Evolutionary conservation across 2,888 invertebrate species (phyloP), one percentile per base, ranked within the genome.

Genomic region (Lasioglossum leucozonium): DNA sequence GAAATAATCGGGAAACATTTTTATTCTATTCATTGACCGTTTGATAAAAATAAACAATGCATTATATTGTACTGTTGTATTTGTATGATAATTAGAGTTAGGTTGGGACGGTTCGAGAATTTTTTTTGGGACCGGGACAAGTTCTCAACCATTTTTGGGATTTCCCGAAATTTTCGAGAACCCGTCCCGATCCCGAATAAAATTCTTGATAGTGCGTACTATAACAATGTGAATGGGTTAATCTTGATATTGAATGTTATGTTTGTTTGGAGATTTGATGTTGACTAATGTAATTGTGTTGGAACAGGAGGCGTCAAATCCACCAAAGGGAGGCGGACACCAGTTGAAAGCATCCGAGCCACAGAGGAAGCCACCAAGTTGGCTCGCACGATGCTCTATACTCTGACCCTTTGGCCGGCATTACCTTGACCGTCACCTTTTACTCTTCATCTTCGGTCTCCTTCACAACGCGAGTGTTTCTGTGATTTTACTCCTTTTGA

Each of bases 331-430:
- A 87, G 97, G 98, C 90, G 96, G 96, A 77, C 97, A 97, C 95
- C 97, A 98, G 95, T 95, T 98, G 93, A 97, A 97, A 95, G 96
- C 97, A 88, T 96, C 96, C 93, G 98, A 98, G 95, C 97, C 97
- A 93, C 97, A 96, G 95, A 97, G 97, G 95, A 98, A 98, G 96
- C 97, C 98, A 88, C 96, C 97, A 90, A 97, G 97, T 95, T 98
- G 98, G 98, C 96, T 98, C 94, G 97, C 98, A 79, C 97, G 98
- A 95, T 98, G 98, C 96, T 96, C 97, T 95, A 95, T 98, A 96
- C 98, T 98, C 96, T 98, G 98, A 98, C 98, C 97, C 85, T 37
- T 84, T 72, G 78, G 81, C 75, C 67, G 51, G 78, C 65, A 72
- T 67, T 80, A 72, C 77, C 72, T 86, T 72, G 78, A 86, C 84